Evolutionary conservation across 2,113 vertebrate species (phyloP).

Genomic region (Siniperca knerii): DNA sequence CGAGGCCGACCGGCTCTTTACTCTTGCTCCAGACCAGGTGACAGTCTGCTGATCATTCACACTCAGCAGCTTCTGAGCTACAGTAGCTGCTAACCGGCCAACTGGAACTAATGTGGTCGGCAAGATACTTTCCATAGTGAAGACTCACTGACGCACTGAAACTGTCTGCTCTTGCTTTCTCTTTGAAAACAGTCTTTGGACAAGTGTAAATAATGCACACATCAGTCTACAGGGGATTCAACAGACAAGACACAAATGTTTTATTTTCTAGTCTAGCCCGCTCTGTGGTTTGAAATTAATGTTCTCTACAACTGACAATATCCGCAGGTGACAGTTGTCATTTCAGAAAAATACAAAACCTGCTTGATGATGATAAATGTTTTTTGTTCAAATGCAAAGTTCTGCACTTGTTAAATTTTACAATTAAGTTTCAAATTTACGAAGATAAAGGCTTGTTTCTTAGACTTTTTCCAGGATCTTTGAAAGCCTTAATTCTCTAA

Average conservation of each 20-base stretch:
- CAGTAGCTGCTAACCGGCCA: neutral
- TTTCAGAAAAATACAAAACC: neutral
- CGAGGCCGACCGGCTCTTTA: conserved; percentile 85
- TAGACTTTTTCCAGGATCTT: neutral
- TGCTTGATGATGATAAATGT: neutral
- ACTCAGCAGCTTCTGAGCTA: too few species aligned
- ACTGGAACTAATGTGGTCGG: too few species aligned
- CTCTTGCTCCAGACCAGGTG: conserved; percentile 87
- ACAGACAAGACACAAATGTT: too few species aligned
- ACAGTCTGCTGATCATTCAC: neutral
- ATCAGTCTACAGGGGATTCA: too few species aligned
- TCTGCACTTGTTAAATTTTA: neutral
- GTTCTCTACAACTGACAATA: neutral
- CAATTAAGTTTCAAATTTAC: too few species aligned
- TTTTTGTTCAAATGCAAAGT: neutral
- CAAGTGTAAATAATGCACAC: too few species aligned
- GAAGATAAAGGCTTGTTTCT: too few species aligned
- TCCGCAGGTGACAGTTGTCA: neutral
- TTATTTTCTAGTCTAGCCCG: too few species aligned
- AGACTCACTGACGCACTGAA: too few species aligned
- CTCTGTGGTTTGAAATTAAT: neutral
- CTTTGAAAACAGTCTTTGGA: too few species aligned
- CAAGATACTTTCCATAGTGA: too few species aligned
- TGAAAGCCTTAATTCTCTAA: neutral
- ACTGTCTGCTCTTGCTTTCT: too few species aligned